Evolutionary conservation across 2,888 invertebrate species (phyloP).

Genomic region (Calameuta idolon): DNA sequence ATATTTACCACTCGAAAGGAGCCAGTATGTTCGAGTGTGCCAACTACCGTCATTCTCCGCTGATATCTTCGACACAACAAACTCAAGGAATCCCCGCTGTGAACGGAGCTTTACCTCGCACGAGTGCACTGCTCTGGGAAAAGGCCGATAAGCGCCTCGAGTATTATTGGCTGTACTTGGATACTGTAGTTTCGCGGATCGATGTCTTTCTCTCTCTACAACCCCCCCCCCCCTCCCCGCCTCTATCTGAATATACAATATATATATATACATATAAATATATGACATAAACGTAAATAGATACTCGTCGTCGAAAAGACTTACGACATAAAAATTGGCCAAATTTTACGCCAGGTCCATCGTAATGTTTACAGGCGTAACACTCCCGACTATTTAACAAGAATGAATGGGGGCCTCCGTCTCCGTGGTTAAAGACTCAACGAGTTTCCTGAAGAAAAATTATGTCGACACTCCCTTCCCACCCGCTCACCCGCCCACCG

Average conservation of each 20-base stretch:
- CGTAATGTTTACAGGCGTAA: neutral
- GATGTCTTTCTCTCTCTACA: neutral
- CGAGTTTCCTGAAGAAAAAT: neutral
- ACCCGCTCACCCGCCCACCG: neutral
- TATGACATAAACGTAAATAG: neutral
- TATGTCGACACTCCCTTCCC: neutral
- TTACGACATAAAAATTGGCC: neutral
- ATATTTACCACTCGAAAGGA: neutral
- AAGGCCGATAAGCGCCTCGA: neutral
- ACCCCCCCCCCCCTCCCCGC: rapidly evolving
- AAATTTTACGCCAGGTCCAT: neutral
- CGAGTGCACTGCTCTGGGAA: neutral
- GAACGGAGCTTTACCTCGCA: neutral
- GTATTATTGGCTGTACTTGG: neutral
- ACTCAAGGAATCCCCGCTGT: neutral
- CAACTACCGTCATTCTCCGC: neutral
- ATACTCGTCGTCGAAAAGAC: neutral
- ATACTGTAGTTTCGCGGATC: neutral
- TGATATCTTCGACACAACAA: neutral
- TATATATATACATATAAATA: neutral
- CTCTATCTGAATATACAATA: too few relatives aligned
- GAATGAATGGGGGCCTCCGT: neutral
- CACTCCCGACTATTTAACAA: neutral
- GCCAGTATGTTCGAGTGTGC: neutral
- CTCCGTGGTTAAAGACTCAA: neutral